Conservation (phyloP, 2,113 vertebrate species). For the Tylochromis polylepis region DNA sequence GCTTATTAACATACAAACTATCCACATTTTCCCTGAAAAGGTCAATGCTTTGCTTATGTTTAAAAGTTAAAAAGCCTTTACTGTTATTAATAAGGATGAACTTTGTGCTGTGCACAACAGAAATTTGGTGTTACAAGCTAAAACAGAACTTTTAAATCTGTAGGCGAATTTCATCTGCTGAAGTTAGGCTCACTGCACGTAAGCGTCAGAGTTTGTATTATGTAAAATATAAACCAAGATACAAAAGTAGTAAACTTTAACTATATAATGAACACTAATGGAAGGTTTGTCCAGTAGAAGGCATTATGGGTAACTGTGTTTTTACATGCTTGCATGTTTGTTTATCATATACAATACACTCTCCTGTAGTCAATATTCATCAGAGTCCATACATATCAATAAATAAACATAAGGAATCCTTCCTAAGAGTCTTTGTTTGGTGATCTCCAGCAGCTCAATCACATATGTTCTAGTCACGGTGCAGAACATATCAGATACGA, state of each 20-base stretch:
- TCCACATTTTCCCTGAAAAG: not conserved
- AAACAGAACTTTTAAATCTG: not conserved
- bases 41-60: not conserved
- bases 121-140: not conserved
- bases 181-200: not conserved
- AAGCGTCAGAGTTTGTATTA: not conserved
- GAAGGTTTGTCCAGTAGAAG: not conserved
- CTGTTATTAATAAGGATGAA: not conserved
- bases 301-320: not conserved
- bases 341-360: not conserved
- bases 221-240: not conserved
- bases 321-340: not conserved
- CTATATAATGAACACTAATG: not conserved
- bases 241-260: not conserved
- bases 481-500: not conserved
- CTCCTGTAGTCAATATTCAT: not conserved
- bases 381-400: not conserved
- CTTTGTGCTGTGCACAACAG: not conserved
- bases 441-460: not conserved
- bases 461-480: not conserved
- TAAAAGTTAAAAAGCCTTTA: not conserved
- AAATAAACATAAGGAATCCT: not conserved
- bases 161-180: not conserved
- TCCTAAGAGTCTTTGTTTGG: not conserved
- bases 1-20: not conserved